Evolutionary conservation across 1,140 invertebrate species (phyloP), one percentile per base, ranked within the genome.

Genomic region (Lanistes nyassanus): DNA sequence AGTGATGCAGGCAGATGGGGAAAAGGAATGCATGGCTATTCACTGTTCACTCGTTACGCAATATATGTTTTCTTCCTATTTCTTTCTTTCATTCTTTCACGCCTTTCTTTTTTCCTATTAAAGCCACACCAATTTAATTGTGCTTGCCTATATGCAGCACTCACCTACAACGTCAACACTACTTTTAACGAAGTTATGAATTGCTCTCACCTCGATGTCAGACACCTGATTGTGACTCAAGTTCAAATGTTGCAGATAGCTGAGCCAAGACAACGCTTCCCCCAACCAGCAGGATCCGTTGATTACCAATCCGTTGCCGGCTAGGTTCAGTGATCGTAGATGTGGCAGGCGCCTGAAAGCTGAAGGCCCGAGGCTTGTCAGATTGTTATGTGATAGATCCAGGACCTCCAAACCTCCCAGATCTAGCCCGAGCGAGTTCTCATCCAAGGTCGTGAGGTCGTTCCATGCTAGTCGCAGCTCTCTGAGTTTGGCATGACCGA

Each of bases 211-310:
- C 70, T 58, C 2, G 21, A 55, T 26, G 36, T 72, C 70, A 26
- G 6, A 23, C 34, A 72, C 36, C 21, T 34, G 53, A n/a, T 72
- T 72, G 70, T 72, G 37, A 36, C 70, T 72, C 29, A 72, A 36
- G 26, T 72, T 62, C 5, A 72, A 55, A 0, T n/a, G 31, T 23
- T 53, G 29, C 55, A 72, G 56, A 13, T 16, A 9, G 4, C 37
- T 55, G 11, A 62, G 53, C 5, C 11, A 19, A 5, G 70, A 37
- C 23, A 72, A 62, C 51, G 60, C 51, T 16, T 34, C 31, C 21
- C 51, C 55, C 16, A 37, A 21, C n/a, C n/a, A n/a, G 11, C 26
- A 3, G 3, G 70, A 72, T 31, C n/a, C 70, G 70, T 72, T 72
- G 70, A 72, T 31, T 21, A 36, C 70, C 53, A 72, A 55, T 19